Base-by-base conservation (phyloP, 2,888 invertebrate species). In the Drosophila pegasa region DNA sequence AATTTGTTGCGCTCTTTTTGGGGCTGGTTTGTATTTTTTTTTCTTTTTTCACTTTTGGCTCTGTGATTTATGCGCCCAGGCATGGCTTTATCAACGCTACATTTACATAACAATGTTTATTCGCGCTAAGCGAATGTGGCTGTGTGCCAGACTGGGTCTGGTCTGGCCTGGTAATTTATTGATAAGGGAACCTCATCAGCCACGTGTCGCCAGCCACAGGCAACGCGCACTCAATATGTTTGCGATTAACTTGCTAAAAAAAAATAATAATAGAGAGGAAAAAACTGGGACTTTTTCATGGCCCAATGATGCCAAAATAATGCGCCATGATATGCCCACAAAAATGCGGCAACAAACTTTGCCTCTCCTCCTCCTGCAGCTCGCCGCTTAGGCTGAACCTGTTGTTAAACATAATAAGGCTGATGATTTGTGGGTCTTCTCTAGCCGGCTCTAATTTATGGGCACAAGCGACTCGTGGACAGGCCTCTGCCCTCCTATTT, bases 71-170 rank as follows among this genome's bases (percentile, higher is more conserved):
- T 86, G 69, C 52, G 29, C 58, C 62, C 43, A 63, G 70, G 71
- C 78, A 72, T 75, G 83, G 69, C 63, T 70, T 86, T 81, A 76
- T 85, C 83, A 69, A 25, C 51, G 45, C 58, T 65, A 60, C 80
- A 80, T 86, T 80, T 83, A 65, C 87, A 86, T 83, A 75, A 78
- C 71, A 78, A 78, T 85, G 64, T 78, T 67, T 72, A 65, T 65
- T 50, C 40, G 31, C 18, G 40, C 47, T 45, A 29, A 35, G 25
- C 18, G 38, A 47, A 54, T 31, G 37, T 38, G 57, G 45, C 25
- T 31, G 22, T 38, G 20, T 43, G 29, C 40, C 14, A 52, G 58
- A 56, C 29, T 68, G 66, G 56, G 78, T 75, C 67, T 70, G 57
- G 74, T 75, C 16, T 16, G 35, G 35, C n/a, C 64, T 71, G 58